These are phyloP conservation scores for Macquaria australasica DNA, from an alignment of 2,113 vertebrate genomes.

Conservation along the genomic window DNA sequence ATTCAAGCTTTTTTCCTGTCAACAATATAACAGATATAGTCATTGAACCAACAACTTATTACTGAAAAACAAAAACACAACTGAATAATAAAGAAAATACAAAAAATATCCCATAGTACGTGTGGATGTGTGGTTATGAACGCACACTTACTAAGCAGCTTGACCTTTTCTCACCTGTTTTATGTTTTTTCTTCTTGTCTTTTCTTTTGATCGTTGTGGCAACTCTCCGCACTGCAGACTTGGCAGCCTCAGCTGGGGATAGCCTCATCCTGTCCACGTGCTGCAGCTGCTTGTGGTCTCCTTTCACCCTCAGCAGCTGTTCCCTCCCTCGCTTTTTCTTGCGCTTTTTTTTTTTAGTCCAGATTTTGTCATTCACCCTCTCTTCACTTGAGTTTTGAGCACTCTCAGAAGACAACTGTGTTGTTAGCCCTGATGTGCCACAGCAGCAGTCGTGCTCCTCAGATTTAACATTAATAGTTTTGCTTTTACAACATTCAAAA, in stretches of 20 bases:
- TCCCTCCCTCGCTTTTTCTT: slow-evolving; percentile 92
- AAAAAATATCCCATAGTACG: not conserved
- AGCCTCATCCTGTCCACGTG: slow-evolving; percentile 83
- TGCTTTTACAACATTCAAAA: slow-evolving; percentile 53
- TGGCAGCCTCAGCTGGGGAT: slow-evolving; percentile 85
- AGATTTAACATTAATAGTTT: slow-evolving; percentile 33
- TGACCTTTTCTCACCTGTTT: slow-evolving; percentile 86
- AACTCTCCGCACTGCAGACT: slow-evolving; percentile 85
- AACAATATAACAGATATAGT: not conserved
- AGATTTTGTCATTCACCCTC: slow-evolving; percentile 80
- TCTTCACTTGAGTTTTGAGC: slow-evolving; percentile 71
- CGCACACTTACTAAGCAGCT: not conserved
- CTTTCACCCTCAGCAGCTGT: slow-evolving; percentile 65
- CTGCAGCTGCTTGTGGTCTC: slow-evolving; percentile 83
- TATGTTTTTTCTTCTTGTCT: slow-evolving; percentile 92
- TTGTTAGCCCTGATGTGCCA: slow-evolving; percentile 19
- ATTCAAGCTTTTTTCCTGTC: slow-evolving; percentile 89
- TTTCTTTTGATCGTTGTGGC: slow-evolving; percentile 88
- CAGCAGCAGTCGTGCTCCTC: slow-evolving; percentile 33
- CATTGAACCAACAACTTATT: not conserved
- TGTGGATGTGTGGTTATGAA: not conserved
- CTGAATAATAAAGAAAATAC: not conserved
- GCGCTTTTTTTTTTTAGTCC: slow-evolving; percentile 90
- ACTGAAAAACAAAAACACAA: not conserved
- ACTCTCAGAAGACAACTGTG: slow-evolving; percentile 53